Evolutionary conservation across 2,113 vertebrate species (phyloP).

Genomic region (Empidonax alnorum): DNA sequence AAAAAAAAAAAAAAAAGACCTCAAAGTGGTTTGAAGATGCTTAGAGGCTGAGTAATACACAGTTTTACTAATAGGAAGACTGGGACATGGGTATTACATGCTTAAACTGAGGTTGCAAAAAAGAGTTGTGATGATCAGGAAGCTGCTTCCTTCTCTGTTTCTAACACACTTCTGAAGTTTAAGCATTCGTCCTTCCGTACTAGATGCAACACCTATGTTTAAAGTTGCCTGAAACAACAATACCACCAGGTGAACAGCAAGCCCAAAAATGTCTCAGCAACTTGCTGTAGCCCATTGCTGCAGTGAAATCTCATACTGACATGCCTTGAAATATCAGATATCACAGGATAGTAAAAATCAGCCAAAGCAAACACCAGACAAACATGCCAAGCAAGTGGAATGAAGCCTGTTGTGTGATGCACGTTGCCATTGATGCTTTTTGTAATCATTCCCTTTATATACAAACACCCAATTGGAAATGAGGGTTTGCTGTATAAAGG

Average conservation of each 20-base stretch:
- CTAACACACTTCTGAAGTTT: background rate
- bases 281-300: accelerated
- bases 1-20: background rate
- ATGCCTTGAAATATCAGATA: background rate
- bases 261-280: background rate
- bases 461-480: background rate
- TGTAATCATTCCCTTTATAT: background rate
- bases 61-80: background rate
- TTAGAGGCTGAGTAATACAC: background rate
- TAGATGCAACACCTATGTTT: background rate
- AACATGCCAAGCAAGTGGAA: background rate
- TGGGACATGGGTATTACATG: background rate
- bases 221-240: background rate
- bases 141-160: background rate
- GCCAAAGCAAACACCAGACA: background rate
- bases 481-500: background rate
- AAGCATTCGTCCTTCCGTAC: background rate
- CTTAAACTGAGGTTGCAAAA: background rate
- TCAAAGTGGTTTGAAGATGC: background rate
- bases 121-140: background rate
- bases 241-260: background rate
- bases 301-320: background rate
- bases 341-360: background rate
- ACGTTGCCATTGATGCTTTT: background rate
- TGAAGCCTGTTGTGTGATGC: background rate